A percentile compares a stretch with the other conserved stretches of the same genome.
Evolutionary conservation across 2,113 vertebrate species (phyloP).

Genomic region (Prinia subflava): DNA sequence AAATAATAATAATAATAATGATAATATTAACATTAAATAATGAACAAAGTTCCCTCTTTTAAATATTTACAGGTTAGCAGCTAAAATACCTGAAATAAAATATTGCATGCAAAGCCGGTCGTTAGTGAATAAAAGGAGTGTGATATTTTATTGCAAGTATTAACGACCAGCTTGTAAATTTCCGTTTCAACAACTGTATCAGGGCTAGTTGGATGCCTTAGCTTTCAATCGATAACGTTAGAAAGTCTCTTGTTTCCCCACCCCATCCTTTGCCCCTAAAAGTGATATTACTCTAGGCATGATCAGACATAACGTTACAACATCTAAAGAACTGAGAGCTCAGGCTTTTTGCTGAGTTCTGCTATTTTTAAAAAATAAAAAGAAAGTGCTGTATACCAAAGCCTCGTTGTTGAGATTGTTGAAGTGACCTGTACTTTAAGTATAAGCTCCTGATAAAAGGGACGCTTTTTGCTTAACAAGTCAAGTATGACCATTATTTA

Average conservation of each 20-base stretch:
- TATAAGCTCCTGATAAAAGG: constrained; percentile 54
- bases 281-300: constrained; percentile 50
- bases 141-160: constrained; percentile 68
- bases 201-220: constrained; percentile 63
- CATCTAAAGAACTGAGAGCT: constrained; percentile 42
- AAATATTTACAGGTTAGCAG: constrained; percentile 70
- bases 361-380: constrained; percentile 53
- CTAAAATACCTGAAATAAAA: constrained; percentile 70
- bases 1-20: constrained; percentile 42
- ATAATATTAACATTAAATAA: constrained; percentile 49
- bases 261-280: constrained; percentile 12
- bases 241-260: not conserved
- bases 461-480: constrained; percentile 59
- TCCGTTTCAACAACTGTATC: constrained; percentile 56
- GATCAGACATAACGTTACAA: constrained; percentile 51
- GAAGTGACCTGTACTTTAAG: constrained; percentile 64
- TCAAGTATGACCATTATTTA: constrained; percentile 69
- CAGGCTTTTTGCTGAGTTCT: constrained; percentile 54
- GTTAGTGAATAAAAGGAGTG: constrained; percentile 30
- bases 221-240: constrained; percentile 49
- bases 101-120: constrained; percentile 59
- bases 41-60: constrained; percentile 70
- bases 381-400: constrained; percentile 71
- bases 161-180: constrained; percentile 65
- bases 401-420: constrained; percentile 60